Evolutionary conservation across 2,113 vertebrate species (phyloP).

Genomic region (Lepidothrix coronata): DNA sequence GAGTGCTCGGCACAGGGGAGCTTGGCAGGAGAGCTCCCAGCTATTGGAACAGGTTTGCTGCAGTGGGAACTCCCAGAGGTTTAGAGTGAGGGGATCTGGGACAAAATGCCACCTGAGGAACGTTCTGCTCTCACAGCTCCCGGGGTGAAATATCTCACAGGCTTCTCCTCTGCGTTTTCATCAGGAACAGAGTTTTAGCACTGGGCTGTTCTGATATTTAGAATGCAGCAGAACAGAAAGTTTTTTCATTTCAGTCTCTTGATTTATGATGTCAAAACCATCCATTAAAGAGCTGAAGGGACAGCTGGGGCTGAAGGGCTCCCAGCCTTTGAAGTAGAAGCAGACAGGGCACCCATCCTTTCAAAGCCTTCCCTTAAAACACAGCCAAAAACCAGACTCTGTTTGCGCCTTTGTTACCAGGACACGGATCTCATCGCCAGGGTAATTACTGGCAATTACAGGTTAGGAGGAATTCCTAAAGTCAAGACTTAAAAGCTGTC

Average conservation of each 20-base stretch:
- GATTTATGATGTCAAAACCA: not conserved
- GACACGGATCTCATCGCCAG: conserved; percentile 15
- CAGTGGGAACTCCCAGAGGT: not conserved
- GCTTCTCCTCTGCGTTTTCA: not conserved
- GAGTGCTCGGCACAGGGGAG: not conserved
- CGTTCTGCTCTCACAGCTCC: not conserved
- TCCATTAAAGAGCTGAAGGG: not conserved
- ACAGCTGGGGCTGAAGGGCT: not conserved
- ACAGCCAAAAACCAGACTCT: not conserved
- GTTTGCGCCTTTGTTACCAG: not conserved
- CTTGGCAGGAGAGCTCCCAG: not conserved
- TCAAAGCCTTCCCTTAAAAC: not conserved
- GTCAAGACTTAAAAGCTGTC: conserved; percentile 33
- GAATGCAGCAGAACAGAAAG: not conserved
- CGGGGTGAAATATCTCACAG: not conserved
- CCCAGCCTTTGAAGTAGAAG: conserved; percentile 39
- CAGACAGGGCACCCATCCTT: not conserved
- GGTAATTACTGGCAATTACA: conserved; percentile 59
- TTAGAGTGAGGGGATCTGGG: not conserved
- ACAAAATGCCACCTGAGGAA: not conserved
- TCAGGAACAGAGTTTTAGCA: not conserved
- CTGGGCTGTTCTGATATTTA: not conserved
- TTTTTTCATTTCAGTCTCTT: not conserved
- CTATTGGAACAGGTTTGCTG: not conserved
- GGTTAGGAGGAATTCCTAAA: conserved; percentile 35